Evolutionary conservation across 1,140 invertebrate genomes (phyloP), one percentile per base, ranked within the genome.

Genomic region (Diprion similis): DNA sequence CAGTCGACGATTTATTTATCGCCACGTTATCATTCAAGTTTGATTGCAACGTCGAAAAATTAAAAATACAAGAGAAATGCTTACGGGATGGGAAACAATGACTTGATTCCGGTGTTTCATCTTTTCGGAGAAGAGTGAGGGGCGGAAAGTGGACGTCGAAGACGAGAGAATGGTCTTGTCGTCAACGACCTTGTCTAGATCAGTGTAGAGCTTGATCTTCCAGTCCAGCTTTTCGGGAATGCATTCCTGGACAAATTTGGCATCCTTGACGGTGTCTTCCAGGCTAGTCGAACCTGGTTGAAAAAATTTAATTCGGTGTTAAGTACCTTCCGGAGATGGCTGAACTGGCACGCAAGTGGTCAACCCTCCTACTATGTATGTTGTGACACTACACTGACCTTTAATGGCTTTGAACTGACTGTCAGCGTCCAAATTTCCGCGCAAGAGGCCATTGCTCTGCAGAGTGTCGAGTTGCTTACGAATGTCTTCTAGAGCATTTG

Each of bases 141-240:
- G 95, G 66, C 94, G 85, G 75, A 97, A 95, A 48, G 95, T 97
- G 47, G 96, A 97, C 0, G 96, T 97, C 0, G 97, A 99, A 79
- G 95, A 97, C 0, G 96, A 96, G 3, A 98, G 82, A 71, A 97
- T 95, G 3, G 93, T 94, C 24, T 91, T 90, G 72, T 91, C 83
- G n/a, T 92, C 90, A 0, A 94, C 91, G 0, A 96, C 83, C 74
- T 89, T 89, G 84, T 99, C 97, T 19, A 98, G 82, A 67, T 95
- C 88, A 71, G 88, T 87, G 82, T 93, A 98, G 8, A 98, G 90
- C 84, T 94, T 93, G 66, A 91, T 91, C 83, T 99, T 99, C 68
- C 98, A 83, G 1, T 96, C 92, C 17, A 98, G 81, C 77, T 92
- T 93, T 88, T 99, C 96, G 15, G 97, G 97, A 0, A 98, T 93